Evolutionary conservation across 2,797 vertebrate species (phyloP), one percentile per base, ranked within the genome.

Genomic region (Anabacerthia variegaticeps): DNA sequence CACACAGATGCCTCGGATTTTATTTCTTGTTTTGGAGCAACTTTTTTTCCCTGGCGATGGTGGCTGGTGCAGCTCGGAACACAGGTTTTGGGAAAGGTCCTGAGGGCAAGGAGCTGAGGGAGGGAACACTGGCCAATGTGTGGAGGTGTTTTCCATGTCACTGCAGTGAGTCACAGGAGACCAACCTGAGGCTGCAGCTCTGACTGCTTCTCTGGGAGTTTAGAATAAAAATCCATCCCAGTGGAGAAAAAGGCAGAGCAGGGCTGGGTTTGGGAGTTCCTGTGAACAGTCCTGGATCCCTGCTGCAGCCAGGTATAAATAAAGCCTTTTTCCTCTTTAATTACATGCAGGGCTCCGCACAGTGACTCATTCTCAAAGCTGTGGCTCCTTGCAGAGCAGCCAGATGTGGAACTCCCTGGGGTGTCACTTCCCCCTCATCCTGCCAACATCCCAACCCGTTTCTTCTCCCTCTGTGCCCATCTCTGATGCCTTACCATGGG

Each of bases 371-470:
- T 49, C 78, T 56, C 72, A 7, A 14, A 14, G 27, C 62, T 23
- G 67, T 21, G 74, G 48, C 66, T 90, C 61, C 79, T 55, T 2
- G 78, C 34, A 15, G 59, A 56, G 82, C 62, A 32, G 54, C 8
- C 54, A 43, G 86, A 52, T 41, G 59, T 39, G 80, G 30, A 36
- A 15, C 51, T 28, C 80, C 26, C 71, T 7, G 59, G 10, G 21
- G 19, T 3, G 37, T n/a, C 56, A 2, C 55, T 43, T 28, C 4
- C 15, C 19, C 39, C 41, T 34, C 5, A 3, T 27, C 62, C 11
- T 0, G 19, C 15, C 28, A 6, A 30, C 30, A 14, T 30, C 18
- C 20, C 0, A 1, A 12, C 19, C n/a, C 4, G 0, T 14, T 52
- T 67, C 58, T 49, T 6, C 22, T 49, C 46, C 41, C 62, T 36